Conservation (phyloP, 2,797 vertebrate species). For the Oreonectes daqikongensis region DNA sequence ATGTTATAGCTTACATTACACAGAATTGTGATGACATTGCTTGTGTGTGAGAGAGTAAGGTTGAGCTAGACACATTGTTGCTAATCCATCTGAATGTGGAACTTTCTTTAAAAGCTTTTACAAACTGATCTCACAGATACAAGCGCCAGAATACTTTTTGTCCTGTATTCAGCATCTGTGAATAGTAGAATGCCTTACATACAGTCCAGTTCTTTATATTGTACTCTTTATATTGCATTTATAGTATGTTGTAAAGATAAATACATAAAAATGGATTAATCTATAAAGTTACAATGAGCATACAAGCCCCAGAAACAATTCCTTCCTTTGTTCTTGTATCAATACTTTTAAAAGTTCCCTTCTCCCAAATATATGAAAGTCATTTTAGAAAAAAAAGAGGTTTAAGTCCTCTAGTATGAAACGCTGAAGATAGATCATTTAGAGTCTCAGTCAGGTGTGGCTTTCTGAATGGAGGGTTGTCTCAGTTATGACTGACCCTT, state of each 20-base stretch:
- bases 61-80: too few relatives aligned
- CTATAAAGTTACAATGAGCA: conserved; percentile 8
- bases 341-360: conserved; percentile 7
- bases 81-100: too few relatives aligned
- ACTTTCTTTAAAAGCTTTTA: too few relatives aligned
- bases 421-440: background rate
- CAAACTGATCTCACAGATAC: background rate
- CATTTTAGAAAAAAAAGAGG: background rate
- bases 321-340: background rate
- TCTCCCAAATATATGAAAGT: conserved; percentile 8
- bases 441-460: background rate
- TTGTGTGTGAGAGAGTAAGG: background rate
- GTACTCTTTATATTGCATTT: conserved; percentile 18
- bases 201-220: background rate
- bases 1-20: background rate
- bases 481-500: too few relatives aligned
- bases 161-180: background rate
- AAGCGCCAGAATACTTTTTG: background rate
- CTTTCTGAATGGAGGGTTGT: too few relatives aligned
- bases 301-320: background rate
- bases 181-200: background rate
- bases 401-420: background rate
- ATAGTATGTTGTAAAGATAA: conserved; percentile 10
- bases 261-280: background rate
- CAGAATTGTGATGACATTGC: background rate